Evolutionary conservation across 2,888 invertebrate species (phyloP).

Genomic region (Caenorhabditis parvicauda): DNA sequence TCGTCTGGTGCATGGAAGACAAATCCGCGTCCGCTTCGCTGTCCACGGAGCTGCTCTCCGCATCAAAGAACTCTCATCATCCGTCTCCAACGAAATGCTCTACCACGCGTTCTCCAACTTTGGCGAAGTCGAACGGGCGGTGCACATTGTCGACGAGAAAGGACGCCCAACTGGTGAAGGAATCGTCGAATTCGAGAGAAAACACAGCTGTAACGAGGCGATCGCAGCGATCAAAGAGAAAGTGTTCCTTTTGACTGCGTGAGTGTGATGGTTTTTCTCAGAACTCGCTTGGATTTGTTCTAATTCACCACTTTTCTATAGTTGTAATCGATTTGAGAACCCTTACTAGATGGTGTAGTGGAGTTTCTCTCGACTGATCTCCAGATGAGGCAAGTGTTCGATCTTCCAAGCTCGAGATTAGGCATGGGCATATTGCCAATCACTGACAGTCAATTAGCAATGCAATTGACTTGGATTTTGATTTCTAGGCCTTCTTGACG

Average conservation of each 20-base stretch:
- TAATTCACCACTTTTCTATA: too few relatives aligned
- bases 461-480: too few relatives aligned
- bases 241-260: slow-evolving; percentile 78
- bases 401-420: too few relatives aligned
- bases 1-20: slow-evolving; percentile 70
- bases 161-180: slow-evolving; percentile 95
- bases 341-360: too few relatives aligned
- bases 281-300: too few relatives aligned
- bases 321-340: too few relatives aligned
- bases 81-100: slow-evolving; percentile 89
- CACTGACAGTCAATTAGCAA: too few relatives aligned
- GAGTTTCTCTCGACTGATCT: too few relatives aligned
- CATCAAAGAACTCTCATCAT: slow-evolving; percentile 86
- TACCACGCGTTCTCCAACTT: slow-evolving; percentile 71
- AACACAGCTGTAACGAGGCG: slow-evolving; percentile 84
- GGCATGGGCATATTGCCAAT: too few relatives aligned
- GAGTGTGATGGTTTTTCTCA: too few relatives aligned
- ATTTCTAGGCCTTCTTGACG: too few relatives aligned
- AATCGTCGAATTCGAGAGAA: slow-evolving; percentile 90
- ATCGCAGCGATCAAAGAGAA: slow-evolving; percentile 85
- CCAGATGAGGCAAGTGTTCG: too few relatives aligned
- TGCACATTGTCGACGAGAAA: slow-evolving; percentile 90
- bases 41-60: slow-evolving; percentile 85
- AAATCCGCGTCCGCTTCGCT: slow-evolving; percentile 83
- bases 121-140: slow-evolving; percentile 78